Evolutionary conservation across 2,888 invertebrate genomes (phyloP), one percentile per base, ranked within the genome.

Genomic region (Venustoraphidia nigricollis): DNA sequence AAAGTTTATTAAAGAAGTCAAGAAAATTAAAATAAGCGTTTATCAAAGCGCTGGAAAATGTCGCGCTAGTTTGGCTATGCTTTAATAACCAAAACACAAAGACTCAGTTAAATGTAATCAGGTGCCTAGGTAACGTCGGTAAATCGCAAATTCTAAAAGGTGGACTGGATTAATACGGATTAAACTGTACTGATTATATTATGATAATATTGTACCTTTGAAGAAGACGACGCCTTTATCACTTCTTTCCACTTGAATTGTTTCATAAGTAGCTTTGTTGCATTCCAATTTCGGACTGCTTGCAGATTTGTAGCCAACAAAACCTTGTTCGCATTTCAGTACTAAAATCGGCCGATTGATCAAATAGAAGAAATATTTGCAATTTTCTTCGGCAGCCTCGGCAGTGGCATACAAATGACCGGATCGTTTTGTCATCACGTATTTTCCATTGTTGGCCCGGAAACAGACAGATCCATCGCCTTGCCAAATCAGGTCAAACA

Each of bases 191-290:
- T 10, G 9, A 13, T 10, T 10, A n/a, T 27, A n/a, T 14, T 17
- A 13, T 35, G 6, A 38, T 6, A 8, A 14, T 6, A n/a, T 46
- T 60, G 60, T 67, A 89, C 91, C 91, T 78, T 93, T 93, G 69
- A 95, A 86, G 66, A 84, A 81, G 48, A 94, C 92, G 50, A 87
- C 73, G 34, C 94, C 95, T 62, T 87, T 87, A 51, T 90, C 87
- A 46, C 87, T 86, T 55, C 91, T 78, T 65, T 92, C 87, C 50
- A 95, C 89, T 63, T 85, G 79, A 56, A 95, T 92, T 50, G 91
- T 89, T 70, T 93, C 93, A 64, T 94, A 94, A 56, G 83, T 83
- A 52, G 93, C 90, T 71, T 93, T 93, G 72, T 94, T 95, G 74
- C 94, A 95, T 70, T 95, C 94, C 58, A 94, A 72, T 64, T 87